Evolutionary conservation across 2,888 invertebrate genomes (phyloP).

Genomic region (Tipula confusa): DNA sequence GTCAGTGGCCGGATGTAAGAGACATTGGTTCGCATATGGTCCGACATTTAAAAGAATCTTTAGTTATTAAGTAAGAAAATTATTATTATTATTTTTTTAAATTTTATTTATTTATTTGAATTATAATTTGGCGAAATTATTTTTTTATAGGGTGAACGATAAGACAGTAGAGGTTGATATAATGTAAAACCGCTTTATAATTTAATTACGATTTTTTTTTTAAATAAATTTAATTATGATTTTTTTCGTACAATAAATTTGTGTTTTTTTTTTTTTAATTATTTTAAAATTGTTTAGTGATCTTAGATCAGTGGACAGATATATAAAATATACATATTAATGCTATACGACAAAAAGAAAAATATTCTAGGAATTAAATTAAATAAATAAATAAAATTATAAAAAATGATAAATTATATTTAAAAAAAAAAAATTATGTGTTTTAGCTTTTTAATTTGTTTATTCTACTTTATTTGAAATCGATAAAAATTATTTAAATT

Average conservation of each 20-base stretch:
- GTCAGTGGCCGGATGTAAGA: constrained; percentile 85
- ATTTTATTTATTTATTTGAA: background rate
- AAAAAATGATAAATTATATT: constrained; percentile 5
- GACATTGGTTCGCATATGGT: constrained; percentile 76
- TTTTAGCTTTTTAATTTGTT: background rate
- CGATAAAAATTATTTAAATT: background rate
- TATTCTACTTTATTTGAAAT: background rate
- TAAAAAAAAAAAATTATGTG: background rate
- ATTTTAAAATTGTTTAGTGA: background rate
- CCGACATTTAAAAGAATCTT: constrained; percentile 71
- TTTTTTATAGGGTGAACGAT: constrained; percentile 3
- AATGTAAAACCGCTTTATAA: background rate
- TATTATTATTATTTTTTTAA: background rate
- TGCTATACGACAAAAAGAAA: background rate
- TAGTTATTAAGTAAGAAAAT: constrained; percentile 54
- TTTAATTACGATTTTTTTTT: background rate
- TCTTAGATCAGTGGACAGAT: background rate
- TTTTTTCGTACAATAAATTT: background rate
- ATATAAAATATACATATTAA: background rate
- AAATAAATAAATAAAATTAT: background rate
- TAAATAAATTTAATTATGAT: background rate
- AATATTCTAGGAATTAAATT: background rate
- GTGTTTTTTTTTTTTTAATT: background rate
- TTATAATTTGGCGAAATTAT: background rate
- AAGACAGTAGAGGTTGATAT: constrained; percentile 3